Evolutionary conservation across 2,888 invertebrate species (phyloP), one percentile per base, ranked within the genome.

Genomic region (Corythucha ciliata): DNA sequence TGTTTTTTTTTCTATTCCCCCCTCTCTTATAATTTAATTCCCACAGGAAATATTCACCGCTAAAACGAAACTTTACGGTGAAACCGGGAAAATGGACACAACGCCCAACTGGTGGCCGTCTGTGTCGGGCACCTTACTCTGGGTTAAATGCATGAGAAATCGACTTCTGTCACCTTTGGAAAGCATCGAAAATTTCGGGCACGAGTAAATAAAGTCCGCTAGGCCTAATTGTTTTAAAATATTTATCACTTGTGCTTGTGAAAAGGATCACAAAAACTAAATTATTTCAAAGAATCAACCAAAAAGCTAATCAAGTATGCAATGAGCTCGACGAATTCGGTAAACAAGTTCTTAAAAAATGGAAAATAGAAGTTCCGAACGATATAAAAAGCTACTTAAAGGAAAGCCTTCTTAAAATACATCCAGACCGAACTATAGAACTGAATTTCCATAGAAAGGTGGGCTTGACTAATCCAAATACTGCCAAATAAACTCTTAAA

Each of bases 91-190:
- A 52, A 54, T 62, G 47, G 54, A 54, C 27, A 74, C 79, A 2
- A 80, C 83, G 63, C 68, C 72, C 12, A 79, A 82, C 64, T 78
- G 42, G 42, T 47, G 83, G 63, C 88, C 91, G 1, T 81, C 81
- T 12, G 78, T 85, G 0, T 78, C 83, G 24, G 89, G 89, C 0
- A 72, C 78, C 40, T 66, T 90, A 16, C 77, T 80, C 62, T 86
- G 83, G 78, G 67, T 87, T 1, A 67, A 75, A 60, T 86, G 87
- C 65, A 64, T 86, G 32, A 72, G 73, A 18, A 66, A 70, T 48
- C 70, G 83, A 45, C 73, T 81, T 3, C 67, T 70, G 25, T 65
- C 66, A 47, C 79, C 82, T 0, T 72, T 78, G 62, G 75, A 77
- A 36, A 78, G 78, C 33, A 75, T 79, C 51, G 73, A 75, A 52